Base-by-base conservation (phyloP, 2,113 vertebrate species). In the Pomatorhinus ruficollis region DNA sequence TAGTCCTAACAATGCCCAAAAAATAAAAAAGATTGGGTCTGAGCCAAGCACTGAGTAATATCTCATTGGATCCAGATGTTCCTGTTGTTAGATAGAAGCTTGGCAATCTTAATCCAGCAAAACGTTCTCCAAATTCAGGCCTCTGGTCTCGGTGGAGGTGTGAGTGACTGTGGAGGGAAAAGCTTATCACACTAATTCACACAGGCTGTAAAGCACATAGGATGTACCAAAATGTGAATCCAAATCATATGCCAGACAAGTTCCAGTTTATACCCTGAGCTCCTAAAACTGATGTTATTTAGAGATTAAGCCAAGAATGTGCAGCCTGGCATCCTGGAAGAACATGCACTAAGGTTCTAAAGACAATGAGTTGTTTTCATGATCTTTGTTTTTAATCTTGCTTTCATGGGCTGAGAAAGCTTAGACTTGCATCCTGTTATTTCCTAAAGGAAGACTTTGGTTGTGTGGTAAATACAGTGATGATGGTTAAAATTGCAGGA, bases 31-130 rank as follows among this genome's bases (percentile, higher is more conserved):
- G 90, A 22, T 87, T 86, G 85, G 39, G n/a, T 68, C 56, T 82
- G 52, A 92, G 96, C 96, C 96, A 94, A 95, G 39, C 57, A 54
- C 66, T 90, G 77, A 90, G 69, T 93, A 93, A 92, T 83, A 63
- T 70, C 66, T 96, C 82, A 94, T 95, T 96, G 81, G 77, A 96
- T 84, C 94, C 95, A 97, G 97, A 97, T 95, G 96, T 94, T 94
- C 78, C 56, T 83, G 76, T 54, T 93, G 78, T 81, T 93, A 90
- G 88, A 92, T 86, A 57, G 66, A 89, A 81, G 68, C 69, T 57
- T 96, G 70, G 50, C 44, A 45, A 56, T 37, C 64, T 89, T 52
- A 66, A 78, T 68, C 35, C 50, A 65, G 90, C 54, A 92, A 84
- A 95, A 59, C 3, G 2, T 39, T 89, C 40, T 94, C 74, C 60